Evolutionary conservation across 2,797 vertebrate species (phyloP), one percentile per base, ranked within the genome.

Genomic region (Anableps anableps): DNA sequence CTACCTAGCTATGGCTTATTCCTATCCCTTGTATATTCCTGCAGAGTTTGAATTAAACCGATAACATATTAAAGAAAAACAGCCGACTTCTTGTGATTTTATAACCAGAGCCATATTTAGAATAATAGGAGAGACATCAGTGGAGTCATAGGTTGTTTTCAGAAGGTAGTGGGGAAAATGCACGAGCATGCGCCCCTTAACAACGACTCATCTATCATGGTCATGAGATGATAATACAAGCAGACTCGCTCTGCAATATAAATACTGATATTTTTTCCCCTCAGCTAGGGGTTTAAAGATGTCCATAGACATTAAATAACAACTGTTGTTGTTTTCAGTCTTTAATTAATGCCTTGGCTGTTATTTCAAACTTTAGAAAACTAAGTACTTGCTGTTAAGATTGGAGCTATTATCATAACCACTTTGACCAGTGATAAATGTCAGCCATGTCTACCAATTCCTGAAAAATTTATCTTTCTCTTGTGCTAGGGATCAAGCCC

Each of bases 171-270:
- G 19, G 21, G 21, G 13, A 85, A 87, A 38, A 86, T 43, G 50
- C 75, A 77, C 36, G 31, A 62, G 66, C 72, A 73, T 13, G 47
- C 51, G 77, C 51, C 74, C 72, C 81, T 66, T 62, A 79, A 80
- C 55, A 76, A 43, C 76, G 80, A 50, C 75, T 82, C 75, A 79
- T 89, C 77, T n/a, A 76, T 88, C 89, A 88, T 58, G 60, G 72
- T 79, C 79, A 68, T 68, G 26, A 72, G 74, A 47, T 48, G 82
- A 87, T 82, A 80, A 78, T n/a, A 72, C n/a, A 51, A 14, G 71
- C 26, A 13, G 17, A n/a, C n/a, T 85, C 70, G 58, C 38, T 83
- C 73, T 60, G 60, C 41, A 62, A 77, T 70, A 86, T 41, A 72
- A 68, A 78, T 77, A 53, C 26, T 64, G 55, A 80, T 14, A 21